phyloP scores from a whole-genome alignment of 2,888 invertebrate species.

The Hartigia nigra region DNA sequence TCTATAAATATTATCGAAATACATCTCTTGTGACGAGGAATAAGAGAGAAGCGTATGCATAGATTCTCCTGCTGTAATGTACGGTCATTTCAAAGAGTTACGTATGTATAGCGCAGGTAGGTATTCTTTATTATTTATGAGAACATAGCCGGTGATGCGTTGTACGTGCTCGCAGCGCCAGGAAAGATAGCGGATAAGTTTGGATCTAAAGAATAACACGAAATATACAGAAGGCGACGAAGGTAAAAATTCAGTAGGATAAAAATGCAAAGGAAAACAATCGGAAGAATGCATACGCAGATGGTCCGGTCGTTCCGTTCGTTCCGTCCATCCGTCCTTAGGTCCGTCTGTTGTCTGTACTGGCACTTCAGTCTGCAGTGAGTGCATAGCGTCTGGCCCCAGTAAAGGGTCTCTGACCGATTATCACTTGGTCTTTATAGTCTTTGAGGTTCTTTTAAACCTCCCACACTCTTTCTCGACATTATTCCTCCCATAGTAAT shows the following conservation, averaged over 20 bases:
- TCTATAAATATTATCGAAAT: background rate
- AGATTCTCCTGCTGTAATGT: background rate
- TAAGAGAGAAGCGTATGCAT: background rate
- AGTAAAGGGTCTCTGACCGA: conserved; percentile 59
- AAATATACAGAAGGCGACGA: conserved; percentile 28
- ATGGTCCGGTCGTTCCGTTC: conserved; percentile 15
- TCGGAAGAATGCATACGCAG: conserved; percentile 18
- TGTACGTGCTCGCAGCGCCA: conserved; percentile 8
- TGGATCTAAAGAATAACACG: conserved; percentile 13
- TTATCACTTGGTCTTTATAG: conserved; percentile 59
- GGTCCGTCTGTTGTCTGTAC: conserved; percentile 25
- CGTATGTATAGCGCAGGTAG: background rate
- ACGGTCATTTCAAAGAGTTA: background rate
- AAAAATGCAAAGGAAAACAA: conserved; percentile 16
- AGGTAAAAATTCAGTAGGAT: conserved; percentile 13
- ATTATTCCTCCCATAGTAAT: conserved; percentile 15
- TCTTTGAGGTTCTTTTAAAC: conserved; percentile 56
- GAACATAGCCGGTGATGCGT: conserved; percentile 22
- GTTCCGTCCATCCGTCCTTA: conserved; percentile 17
- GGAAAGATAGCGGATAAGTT: conserved; percentile 14
- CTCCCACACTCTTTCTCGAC: conserved; percentile 22
- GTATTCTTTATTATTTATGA: conserved; percentile 39
- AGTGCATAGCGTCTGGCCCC: conserved; percentile 52
- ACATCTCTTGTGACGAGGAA: background rate
- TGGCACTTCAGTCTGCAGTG: conserved; percentile 40